Evolutionary conservation across 2,113 vertebrate genomes (phyloP), one percentile per base, ranked within the genome.

Genomic region (Apus apus): DNA sequence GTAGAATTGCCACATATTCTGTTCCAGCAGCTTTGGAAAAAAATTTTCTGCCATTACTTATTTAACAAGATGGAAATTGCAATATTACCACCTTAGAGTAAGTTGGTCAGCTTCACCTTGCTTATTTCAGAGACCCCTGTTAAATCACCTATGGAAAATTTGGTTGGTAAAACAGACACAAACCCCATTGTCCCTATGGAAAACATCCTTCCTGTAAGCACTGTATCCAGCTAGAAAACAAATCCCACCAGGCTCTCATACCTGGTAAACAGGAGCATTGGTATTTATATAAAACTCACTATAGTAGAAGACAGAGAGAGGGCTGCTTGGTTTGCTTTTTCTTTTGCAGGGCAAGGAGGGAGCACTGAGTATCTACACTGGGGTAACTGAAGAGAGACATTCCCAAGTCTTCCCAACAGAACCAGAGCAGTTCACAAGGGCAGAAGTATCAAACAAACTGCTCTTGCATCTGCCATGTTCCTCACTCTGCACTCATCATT

Each of bases 121-220:
- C 13, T 70, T 36, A 20, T 56, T 84, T 74, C 60, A 93, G n/a
- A 75, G 46, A 61, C 19, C 40, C 46, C 36, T 6, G n/a, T 34
- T 26, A 76, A 34, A 87, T n/a, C 50, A 89, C 26, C 32, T 45
- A 34, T 30, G 22, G 34, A 67, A 62, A 92, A 57, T 7, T 8
- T 4, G 84, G 8, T 38, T 61, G 71, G 38, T 13, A 32, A 66
- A 87, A 77, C 32, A 34, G 19, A 14, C 80, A 29, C 4, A 51
- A 36, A 32, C 30, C 5, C 40, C 25, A 53, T 0, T 11, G 15
- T 10, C 30, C 38, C 65, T 26, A 2, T 4, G 25, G 34, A 34
- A 68, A 62, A 61, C 29, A 53, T 40, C 23, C 50, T n/a, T 45
- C 13, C 58, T 26, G 25, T 66, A 51, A n/a, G 60, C 45, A 34